Percentiles rank a stretch among this genome's conserved stretches.
Conservation (phyloP, 2,113 vertebrate genomes). For the Bufo bufo region DNA sequence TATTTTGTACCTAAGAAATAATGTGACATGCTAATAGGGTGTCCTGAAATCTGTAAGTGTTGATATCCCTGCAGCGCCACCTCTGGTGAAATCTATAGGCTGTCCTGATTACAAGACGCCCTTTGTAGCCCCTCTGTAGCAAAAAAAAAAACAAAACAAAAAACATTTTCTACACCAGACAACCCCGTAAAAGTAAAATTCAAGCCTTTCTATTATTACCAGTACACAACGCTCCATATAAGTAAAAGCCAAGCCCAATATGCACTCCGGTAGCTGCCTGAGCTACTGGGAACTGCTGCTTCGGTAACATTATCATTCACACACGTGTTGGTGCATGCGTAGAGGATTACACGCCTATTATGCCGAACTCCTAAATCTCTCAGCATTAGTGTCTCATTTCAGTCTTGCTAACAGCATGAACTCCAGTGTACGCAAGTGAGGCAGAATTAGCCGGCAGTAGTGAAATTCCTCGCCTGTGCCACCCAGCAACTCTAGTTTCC, state of each 20-base stretch:
- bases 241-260: background rate
- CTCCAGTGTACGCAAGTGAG: background rate
- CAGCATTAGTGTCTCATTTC: constrained; percentile 51
- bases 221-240: too few relatives aligned
- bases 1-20: too few relatives aligned
- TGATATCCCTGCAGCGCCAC: too few relatives aligned
- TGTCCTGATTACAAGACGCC: too few relatives aligned
- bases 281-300: constrained; percentile 32
- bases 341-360: constrained; percentile 57
- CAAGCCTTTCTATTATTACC: background rate
- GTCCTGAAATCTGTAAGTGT: too few relatives aligned
- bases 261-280: constrained; percentile 7
- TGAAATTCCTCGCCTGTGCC: background rate
- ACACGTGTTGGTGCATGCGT: constrained; percentile 51
- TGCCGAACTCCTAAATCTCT: constrained; percentile 47
- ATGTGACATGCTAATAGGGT: too few relatives aligned
- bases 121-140: too few relatives aligned
- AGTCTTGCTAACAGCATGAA: constrained; percentile 32
- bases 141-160: too few relatives aligned
- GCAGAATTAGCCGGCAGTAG: background rate
- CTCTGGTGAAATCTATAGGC: too few relatives aligned
- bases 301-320: constrained; percentile 47
- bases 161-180: too few relatives aligned
- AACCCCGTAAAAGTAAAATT: too few relatives aligned
- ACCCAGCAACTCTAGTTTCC: background rate